Base-by-base conservation (phyloP, 23 tunicate species). In the Styela clava region DNA sequence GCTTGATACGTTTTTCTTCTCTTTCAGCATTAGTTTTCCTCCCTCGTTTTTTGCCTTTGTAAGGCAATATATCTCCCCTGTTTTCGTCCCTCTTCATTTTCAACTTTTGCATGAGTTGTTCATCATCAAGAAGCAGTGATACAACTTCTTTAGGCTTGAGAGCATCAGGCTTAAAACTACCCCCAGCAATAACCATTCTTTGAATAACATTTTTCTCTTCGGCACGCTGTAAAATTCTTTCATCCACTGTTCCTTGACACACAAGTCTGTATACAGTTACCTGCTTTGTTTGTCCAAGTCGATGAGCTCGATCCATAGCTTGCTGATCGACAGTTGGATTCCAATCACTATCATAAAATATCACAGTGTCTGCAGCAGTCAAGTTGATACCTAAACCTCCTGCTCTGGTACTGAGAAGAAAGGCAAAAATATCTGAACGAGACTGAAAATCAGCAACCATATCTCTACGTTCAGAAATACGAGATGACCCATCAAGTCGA, bases 321-420 rank as follows among this genome's bases (percentile, higher is more conserved):
- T 90, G 95, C 74, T 90, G 95, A 72, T 90, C 95, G n/a, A 90
- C 89, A 26, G 89, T 85, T 24, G 95, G 95, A 73, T 90, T 90
- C 95, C 95, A 90, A 56, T 90, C 95, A 74, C 95, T 90, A 63
- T 90, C 95, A 69, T 85, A 90, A 67, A 90, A 90, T 61, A 90
- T 90, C 67, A 90, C 95, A 31, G 95, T 90, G 72, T 90, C 95
- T 0, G 95, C 95, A 3, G 95, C 95, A 2, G 95, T 90, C 74
- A 90, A 63, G 61, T 90, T 90, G 79, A 90, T 90, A 21, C 95
- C 95, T 33, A 90, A 73, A 26, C 95, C 95, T 22, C 95, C 95
- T 0, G 95, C 95, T 67, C 95, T 69, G 2, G 95, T 90, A 35
- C 95, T 90, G 36, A 90, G 79, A 12, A 90, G 68, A 82, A 90